Evolutionary conservation across 64 coral and sea anemone species (phyloP), one percentile per base, ranked within the genome.

Genomic region (Montipora foliosa): DNA sequence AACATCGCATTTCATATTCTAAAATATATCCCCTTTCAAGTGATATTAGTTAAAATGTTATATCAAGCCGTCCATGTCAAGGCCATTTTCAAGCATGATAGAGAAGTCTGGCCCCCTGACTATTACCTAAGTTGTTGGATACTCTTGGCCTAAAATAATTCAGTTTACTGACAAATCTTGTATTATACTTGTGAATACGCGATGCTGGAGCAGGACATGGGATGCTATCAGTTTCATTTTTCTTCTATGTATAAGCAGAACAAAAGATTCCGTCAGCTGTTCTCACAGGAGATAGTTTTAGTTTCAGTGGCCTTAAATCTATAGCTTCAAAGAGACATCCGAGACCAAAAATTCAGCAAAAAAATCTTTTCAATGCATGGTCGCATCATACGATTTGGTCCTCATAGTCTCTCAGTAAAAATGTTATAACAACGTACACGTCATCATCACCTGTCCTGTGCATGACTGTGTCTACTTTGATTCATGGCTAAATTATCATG

Each of bases 1-100:
- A 82, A 82, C 79, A 82, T 60, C 50, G 79, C 79, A 82, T 82
- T 82, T 82, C 79, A 82, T 55, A 82, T 82, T 55, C 53, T 82
- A 49, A 19, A 19, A 82, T 82, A 82, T 13, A 45, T 75, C n/a
- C 73, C 44, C 4, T 75, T 5, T 75, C 73, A 82, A 82, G 49
- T 82, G 58, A 55, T 57, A 82, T 50, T 49, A 22, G 79, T 82
- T 82, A 21, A 55, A 82, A 82, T 82, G 0, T 82, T 82, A 82
- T 82, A 82, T 82, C 46, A 57, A 29, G 81, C 81, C 81, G 51
- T 84, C 81, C 81, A 84, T 58, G 49, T 51, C 58, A 19, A n/a
- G 50, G 17, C 79, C 79, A 82, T 82, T 82, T 82, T 82, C 0
- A 37, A 37, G 37, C 15, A 50, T 25, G 15, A 0, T 76, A 25